phyloP scores from a whole-genome alignment of 2,888 invertebrate genomes.

The Sesia bembeciformis region DNA sequence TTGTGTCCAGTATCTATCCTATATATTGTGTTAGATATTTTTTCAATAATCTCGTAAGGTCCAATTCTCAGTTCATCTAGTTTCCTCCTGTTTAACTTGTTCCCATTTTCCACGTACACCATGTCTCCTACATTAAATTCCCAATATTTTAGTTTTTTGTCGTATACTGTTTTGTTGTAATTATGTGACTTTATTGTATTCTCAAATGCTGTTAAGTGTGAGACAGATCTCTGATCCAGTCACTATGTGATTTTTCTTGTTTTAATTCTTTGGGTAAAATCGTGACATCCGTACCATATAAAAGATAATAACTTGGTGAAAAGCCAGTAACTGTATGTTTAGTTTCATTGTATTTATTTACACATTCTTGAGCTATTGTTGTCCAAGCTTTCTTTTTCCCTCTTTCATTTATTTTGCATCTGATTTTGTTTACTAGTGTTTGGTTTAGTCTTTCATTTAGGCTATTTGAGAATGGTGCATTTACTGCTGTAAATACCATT shows the following conservation, averaged over 20 bases:
- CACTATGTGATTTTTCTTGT: conserved; percentile 5
- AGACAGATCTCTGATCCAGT: conserved; percentile 9
- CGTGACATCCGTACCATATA: conserved; percentile 12
- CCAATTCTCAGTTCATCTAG: no score
- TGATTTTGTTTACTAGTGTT: no score
- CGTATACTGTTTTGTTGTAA: conserved; percentile 6
- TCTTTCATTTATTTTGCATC: no score
- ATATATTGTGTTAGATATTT: no score
- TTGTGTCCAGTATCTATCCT: no score
- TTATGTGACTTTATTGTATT: conserved; percentile 10
- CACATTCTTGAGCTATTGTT: conserved; percentile 13
- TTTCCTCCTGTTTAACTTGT: no score
- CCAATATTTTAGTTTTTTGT: conserved; percentile 2
- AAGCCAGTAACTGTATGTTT: conserved; percentile 15
- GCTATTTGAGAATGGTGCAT: no score
- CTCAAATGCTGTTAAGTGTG: conserved; percentile 12
- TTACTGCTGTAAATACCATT: no score
- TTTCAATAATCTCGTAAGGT: no score
- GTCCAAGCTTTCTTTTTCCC: conserved; percentile 11
- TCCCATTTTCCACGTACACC: no score
- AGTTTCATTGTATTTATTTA: conserved; percentile 14
- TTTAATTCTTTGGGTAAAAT: conserved; percentile 10
- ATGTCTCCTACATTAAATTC: no score
- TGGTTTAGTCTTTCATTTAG: no score
- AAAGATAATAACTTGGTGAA: conserved; percentile 14